Conservation (phyloP, 2,888 invertebrate genomes). For the Auanema freiburgensis region DNA sequence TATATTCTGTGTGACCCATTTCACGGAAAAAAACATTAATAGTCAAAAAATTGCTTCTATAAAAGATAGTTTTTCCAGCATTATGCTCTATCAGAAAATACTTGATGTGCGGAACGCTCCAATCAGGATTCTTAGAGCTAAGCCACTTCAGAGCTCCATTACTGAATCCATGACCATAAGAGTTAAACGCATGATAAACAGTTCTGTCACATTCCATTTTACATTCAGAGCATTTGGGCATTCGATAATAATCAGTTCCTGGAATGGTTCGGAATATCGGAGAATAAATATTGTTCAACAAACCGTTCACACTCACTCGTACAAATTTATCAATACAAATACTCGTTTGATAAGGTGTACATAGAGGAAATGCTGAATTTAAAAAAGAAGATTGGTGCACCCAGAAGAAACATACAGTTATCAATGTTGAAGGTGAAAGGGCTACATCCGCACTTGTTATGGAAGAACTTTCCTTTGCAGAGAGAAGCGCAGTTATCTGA, state of each 20-base stretch:
- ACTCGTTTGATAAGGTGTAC: constrained; percentile 39
- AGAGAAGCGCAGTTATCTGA: constrained; percentile 40
- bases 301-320: constrained; percentile 14
- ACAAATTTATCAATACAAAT: constrained; percentile 34
- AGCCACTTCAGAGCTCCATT: constrained; percentile 51
- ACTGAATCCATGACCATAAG: constrained; percentile 54
- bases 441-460: constrained; percentile 40
- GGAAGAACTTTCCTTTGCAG: constrained; percentile 44
- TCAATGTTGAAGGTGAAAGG: constrained; percentile 48
- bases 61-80: constrained; percentile 16
- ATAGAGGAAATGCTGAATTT: constrained; percentile 35
- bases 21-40: constrained; percentile 59
- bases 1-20: constrained; percentile 57
- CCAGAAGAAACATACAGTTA: constrained; percentile 12
- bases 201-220: constrained; percentile 42
- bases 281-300: not conserved
- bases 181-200: constrained; percentile 58
- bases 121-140: constrained; percentile 34
- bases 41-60: constrained; percentile 48
- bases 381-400: constrained; percentile 8
- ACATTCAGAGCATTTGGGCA: constrained; percentile 37
- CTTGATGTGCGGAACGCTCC: constrained; percentile 38
- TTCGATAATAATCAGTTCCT: constrained; percentile 1
- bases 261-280: not conserved
- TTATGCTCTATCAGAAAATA: constrained; percentile 7